phyloP scores from a whole-genome alignment of 2,113 vertebrate genomes.

The Otocyon megalotis region DNA sequence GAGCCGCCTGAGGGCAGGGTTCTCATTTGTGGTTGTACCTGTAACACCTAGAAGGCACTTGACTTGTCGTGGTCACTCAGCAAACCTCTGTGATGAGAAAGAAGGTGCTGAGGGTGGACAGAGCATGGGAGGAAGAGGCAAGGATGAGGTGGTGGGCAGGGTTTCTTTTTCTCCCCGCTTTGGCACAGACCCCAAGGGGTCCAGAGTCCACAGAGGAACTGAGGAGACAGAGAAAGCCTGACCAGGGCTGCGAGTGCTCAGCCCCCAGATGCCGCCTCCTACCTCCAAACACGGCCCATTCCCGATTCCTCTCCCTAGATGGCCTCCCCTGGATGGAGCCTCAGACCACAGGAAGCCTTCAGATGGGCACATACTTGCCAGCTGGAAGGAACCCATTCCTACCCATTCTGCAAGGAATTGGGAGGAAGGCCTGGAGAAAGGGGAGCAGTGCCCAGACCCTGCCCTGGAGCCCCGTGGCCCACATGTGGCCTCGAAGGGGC shows the following conservation, averaged over 20 bases:
- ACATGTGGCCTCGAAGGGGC: too few species aligned
- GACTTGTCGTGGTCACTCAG: background rate
- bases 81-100: background rate
- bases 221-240: background rate
- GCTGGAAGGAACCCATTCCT: background rate
- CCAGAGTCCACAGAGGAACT: background rate
- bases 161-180: background rate
- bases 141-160: background rate
- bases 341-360: background rate
- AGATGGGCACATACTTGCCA: background rate
- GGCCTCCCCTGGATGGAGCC: background rate
- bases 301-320: background rate
- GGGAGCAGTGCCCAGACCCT: background rate
- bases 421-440: background rate
- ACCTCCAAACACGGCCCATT: background rate
- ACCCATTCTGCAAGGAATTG: background rate
- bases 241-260: too few species aligned
- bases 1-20: background rate
- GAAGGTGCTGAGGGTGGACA: too few species aligned
- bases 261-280: background rate
- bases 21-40: background rate
- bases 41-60: background rate
- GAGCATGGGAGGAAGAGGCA: background rate
- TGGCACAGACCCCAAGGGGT: background rate
- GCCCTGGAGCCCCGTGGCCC: background rate